Percentiles rank a stretch among this genome's conserved stretches.
Conservation (phyloP, 2,113 vertebrate species). For the Pseudopipra pipra region DNA sequence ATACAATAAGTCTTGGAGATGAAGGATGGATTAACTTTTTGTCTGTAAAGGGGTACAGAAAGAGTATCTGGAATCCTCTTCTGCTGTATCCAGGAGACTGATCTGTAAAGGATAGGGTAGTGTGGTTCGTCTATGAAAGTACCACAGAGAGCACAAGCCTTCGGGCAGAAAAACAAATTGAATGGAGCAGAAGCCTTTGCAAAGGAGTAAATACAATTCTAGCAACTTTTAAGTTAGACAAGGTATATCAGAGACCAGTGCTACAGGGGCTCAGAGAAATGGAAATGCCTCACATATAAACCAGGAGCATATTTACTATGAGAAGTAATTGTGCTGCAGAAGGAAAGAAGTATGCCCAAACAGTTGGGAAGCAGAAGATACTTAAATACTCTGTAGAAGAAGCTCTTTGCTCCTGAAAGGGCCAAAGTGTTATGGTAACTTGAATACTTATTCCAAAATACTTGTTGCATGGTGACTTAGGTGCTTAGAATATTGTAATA, state of each 20-base stretch:
- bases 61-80: neutral
- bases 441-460: neutral
- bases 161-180: neutral
- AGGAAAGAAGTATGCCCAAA: neutral
- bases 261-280: neutral
- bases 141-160: neutral
- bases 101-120: neutral
- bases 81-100: neutral
- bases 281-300: neutral
- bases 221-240: neutral
- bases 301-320: neutral
- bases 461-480: no score
- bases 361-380: neutral
- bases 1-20: neutral
- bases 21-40: neutral
- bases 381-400: neutral
- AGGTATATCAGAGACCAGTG: neutral
- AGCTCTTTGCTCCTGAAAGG: neutral
- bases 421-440: neutral
- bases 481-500: no score
- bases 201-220: neutral
- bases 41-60: neutral
- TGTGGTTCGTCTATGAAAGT: neutral
- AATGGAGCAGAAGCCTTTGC: neutral
- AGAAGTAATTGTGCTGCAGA: neutral